Conservation (phyloP, 2,113 vertebrate genomes). For the Haplochromis burtoni region DNA sequence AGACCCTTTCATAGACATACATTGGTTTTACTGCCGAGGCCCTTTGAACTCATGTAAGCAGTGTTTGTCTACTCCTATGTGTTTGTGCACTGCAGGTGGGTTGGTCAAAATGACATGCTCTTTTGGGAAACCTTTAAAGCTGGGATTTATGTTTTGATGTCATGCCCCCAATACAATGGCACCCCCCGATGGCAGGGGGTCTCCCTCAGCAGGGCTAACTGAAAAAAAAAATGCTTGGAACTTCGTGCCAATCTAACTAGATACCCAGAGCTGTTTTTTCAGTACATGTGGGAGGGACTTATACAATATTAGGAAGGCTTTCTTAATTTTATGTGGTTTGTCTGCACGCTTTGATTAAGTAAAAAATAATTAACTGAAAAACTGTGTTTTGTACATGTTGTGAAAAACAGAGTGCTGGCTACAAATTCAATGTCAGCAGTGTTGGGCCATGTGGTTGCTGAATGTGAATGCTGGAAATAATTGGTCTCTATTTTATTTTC, state of each 20-base stretch:
- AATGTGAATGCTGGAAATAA: not conserved
- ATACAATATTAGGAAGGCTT: not conserved
- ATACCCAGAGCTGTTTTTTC: not conserved
- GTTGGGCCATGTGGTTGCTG: not conserved
- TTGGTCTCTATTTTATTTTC: not conserved
- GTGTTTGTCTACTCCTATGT: not conserved
- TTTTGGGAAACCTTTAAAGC: not conserved
- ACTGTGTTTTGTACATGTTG: not conserved
- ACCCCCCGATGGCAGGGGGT: not conserved
- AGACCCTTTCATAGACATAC: not conserved
- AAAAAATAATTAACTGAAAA: not conserved
- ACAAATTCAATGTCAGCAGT: not conserved
- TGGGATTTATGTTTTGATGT: not conserved
- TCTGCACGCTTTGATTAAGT: not conserved
- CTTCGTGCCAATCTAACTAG: not conserved
- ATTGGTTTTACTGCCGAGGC: not conserved
- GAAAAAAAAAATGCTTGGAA: not conserved
- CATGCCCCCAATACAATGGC: not conserved
- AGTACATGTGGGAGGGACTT: not conserved
- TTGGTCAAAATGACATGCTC: not conserved
- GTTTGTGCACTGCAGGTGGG: not conserved
- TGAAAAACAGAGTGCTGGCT: not conserved
- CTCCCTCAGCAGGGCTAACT: not conserved
- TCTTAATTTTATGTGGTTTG: not conserved
- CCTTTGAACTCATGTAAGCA: not conserved